Conservation (phyloP, 2,797 vertebrate genomes). For the Astyanax mexicanus region DNA sequence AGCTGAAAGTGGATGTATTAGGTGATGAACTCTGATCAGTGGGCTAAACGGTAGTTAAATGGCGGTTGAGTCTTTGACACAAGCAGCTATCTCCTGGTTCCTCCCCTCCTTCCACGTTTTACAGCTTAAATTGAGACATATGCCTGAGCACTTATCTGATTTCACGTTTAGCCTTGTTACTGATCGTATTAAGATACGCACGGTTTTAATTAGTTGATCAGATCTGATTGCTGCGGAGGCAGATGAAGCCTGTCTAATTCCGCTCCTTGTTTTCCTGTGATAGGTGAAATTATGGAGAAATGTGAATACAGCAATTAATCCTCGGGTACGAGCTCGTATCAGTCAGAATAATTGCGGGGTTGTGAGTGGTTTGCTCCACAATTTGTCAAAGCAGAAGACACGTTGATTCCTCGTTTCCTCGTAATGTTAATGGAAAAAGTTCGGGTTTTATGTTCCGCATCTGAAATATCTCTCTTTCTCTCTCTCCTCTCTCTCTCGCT, state of each 20-base stretch:
- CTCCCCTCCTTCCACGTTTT: slow-evolving; percentile 29
- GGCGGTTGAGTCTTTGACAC: no score
- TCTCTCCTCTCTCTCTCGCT: background rate
- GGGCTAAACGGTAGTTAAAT: no score
- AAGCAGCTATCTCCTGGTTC: background rate
- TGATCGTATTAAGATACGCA: slow-evolving; percentile 6
- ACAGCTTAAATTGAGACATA: background rate
- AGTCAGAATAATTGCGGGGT: slow-evolving; percentile 10
- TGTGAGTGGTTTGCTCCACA: background rate
- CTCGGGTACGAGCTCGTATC: slow-evolving; percentile 13
- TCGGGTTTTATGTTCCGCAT: background rate
- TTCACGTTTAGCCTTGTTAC: background rate
- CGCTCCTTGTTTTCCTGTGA: slow-evolving; percentile 18
- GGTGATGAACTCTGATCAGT: background rate
- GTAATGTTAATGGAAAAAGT: slow-evolving; percentile 11
- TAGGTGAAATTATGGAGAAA: background rate
- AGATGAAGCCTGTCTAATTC: background rate
- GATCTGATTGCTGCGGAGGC: background rate
- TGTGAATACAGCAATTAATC: slow-evolving; percentile 10
- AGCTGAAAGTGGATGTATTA: no score
- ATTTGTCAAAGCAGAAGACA: background rate
- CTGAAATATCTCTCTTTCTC: no score
- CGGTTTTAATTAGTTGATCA: slow-evolving; percentile 5
- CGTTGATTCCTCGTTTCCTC: background rate
- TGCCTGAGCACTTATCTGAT: background rate